phyloP scores from a whole-genome alignment of 2,797 vertebrate genomes.

The Lophura swinhoii region DNA sequence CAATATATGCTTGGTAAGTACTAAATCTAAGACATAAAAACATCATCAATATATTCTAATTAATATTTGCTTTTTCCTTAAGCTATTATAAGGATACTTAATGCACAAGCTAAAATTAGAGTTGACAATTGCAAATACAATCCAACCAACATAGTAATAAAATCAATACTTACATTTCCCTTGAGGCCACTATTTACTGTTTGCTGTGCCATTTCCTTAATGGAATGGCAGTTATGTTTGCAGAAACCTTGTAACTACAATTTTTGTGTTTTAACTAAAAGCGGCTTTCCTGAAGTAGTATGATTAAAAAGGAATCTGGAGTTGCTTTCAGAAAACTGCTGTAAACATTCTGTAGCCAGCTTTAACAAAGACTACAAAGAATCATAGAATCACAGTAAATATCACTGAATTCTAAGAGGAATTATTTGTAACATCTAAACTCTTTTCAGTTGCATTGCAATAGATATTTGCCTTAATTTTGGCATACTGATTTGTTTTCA shows the following conservation, averaged over 20 bases:
- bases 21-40: conserved; percentile 69
- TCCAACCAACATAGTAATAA: conserved; percentile 86
- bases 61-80: conserved; percentile 81
- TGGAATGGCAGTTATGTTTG: conserved; percentile 86
- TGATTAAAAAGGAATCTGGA: conserved; percentile 72
- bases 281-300: conserved; percentile 81
- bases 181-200: conserved; percentile 85
- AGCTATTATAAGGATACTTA: conserved; percentile 82
- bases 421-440: conserved; percentile 21
- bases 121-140: conserved; percentile 88
- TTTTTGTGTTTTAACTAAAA: conserved; percentile 88
- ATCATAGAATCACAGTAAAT: conserved; percentile 5
- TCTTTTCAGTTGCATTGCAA: conserved; percentile 34
- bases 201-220: conserved; percentile 87
- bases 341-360: conserved; percentile 59
- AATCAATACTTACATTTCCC: conserved; percentile 89
- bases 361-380: conserved; percentile 29
- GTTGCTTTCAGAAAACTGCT: conserved; percentile 69
- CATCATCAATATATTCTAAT: conserved; percentile 80
- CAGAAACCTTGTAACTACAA: conserved; percentile 83
- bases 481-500: conserved; percentile 52
- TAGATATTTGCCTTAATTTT: conserved; percentile 44
- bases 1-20: conserved; percentile 41
- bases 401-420: background rate
- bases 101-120: conserved; percentile 84